A percentile compares a stretch with the other conserved stretches of the same genome.
Evolutionary conservation across 2,113 vertebrate genomes (phyloP).

Genomic region (Thalassarche chlororhynchos): DNA sequence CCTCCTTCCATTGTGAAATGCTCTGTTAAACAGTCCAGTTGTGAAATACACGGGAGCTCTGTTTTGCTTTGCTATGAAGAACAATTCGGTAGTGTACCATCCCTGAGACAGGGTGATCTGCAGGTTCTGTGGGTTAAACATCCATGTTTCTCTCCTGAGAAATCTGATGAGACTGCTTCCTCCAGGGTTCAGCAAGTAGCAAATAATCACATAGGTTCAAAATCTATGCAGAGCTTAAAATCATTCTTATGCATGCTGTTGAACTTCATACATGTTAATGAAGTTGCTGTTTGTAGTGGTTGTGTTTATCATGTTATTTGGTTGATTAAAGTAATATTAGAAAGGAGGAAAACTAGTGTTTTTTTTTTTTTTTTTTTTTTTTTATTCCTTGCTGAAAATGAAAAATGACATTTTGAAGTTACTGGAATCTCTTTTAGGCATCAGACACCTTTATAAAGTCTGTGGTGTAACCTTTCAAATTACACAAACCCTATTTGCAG

Average conservation of each 20-base stretch:
- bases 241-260: background rate
- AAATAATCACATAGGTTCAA: background rate
- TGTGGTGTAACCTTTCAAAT: background rate
- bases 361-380: background rate
- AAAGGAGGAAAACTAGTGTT: background rate
- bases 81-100: background rate
- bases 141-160: rapidly evolving
- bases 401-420: background rate
- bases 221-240: background rate
- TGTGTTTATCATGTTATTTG: background rate
- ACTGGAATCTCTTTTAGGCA: background rate
- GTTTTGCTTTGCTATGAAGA: background rate
- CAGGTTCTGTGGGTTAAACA: background rate
- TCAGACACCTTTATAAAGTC: rapidly evolving
- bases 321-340: rapidly evolving
- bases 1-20: background rate
- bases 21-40: background rate
- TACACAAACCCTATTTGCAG: background rate
- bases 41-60: background rate
- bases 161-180: background rate
- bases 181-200: background rate
- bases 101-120: background rate
- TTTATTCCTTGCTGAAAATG: background rate
- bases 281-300: rapidly evolving
- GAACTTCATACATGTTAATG: rapidly evolving